phyloP scores from a whole-genome alignment of 2,113 vertebrate species.

The Labrus mixtus region DNA sequence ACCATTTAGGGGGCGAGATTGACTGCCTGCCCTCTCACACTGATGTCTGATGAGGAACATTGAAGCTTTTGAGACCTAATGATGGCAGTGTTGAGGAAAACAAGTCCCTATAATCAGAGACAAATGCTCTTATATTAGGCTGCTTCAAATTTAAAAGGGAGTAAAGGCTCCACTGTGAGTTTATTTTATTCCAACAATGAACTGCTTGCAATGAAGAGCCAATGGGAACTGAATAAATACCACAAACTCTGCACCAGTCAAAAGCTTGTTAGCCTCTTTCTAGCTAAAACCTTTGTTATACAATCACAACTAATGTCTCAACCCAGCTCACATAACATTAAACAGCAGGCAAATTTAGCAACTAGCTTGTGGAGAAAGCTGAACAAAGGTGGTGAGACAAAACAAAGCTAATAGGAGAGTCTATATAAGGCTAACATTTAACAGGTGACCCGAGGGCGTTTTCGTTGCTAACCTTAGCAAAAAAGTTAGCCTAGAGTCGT shows the following conservation, averaged over 20 bases:
- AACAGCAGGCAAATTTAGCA: too few species aligned
- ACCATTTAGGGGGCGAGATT: constrained; percentile 37
- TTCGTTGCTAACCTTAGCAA: too few species aligned
- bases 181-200: neutral
- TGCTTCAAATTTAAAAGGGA: constrained; percentile 14
- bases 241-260: neutral
- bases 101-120: neutral
- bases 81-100: constrained; percentile 8
- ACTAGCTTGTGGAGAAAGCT: too few species aligned
- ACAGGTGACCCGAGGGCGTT: too few species aligned
- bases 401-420: too few species aligned
- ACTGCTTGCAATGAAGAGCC: neutral
- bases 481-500: too few species aligned
- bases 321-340: too few species aligned
- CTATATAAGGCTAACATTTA: too few species aligned
- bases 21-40: constrained; percentile 34
- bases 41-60: constrained; percentile 13
- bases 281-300: neutral
- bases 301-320: too few species aligned
- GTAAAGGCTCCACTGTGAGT: neutral
- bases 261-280: neutral
- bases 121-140: neutral
- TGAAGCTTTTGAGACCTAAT: constrained; percentile 46
- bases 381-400: too few species aligned
- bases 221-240: too few species aligned